phyloP scores from a whole-genome alignment of 2,113 vertebrate species.

The Actenoides lindsayi region DNA sequence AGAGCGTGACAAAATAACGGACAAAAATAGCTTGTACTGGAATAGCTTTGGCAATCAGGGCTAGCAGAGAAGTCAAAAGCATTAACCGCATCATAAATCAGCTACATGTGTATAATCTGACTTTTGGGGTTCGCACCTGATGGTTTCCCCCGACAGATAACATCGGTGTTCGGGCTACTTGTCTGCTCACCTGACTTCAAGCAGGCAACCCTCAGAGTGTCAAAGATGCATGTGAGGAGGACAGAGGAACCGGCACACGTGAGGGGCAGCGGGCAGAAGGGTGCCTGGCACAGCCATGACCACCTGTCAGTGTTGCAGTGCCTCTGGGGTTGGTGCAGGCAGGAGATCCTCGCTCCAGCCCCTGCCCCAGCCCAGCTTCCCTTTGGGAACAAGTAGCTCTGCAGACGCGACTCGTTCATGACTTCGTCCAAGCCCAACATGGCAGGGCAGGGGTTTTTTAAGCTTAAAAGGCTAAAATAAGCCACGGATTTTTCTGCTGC shows the following conservation, averaged over 20 bases:
- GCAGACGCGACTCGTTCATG: not conserved
- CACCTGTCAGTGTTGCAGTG: rapidly evolving
- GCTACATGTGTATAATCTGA: not conserved
- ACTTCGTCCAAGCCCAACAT: not conserved
- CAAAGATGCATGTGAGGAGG: not conserved
- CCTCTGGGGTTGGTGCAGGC: not conserved
- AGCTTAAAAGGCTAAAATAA: not conserved
- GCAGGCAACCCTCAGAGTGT: not conserved
- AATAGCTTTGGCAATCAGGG: not conserved
- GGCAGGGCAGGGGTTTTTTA: rapidly evolving
- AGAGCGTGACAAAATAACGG: not conserved
- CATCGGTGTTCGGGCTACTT: rapidly evolving
- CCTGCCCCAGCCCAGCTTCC: not conserved
- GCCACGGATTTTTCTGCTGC: not conserved
- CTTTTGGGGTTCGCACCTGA: not conserved
- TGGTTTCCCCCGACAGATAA: not conserved
- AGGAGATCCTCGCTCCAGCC: not conserved
- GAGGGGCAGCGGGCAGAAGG: not conserved
- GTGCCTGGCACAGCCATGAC: rapidly evolving
- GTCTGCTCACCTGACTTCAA: not conserved
- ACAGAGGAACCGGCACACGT: rapidly evolving
- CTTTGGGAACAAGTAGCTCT: not conserved
- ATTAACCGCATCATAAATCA: not conserved
- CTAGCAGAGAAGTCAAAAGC: not conserved
- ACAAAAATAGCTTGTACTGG: not conserved